phyloP scores from a whole-genome alignment of 2,797 vertebrate genomes.

The Spheniscus humboldti region DNA sequence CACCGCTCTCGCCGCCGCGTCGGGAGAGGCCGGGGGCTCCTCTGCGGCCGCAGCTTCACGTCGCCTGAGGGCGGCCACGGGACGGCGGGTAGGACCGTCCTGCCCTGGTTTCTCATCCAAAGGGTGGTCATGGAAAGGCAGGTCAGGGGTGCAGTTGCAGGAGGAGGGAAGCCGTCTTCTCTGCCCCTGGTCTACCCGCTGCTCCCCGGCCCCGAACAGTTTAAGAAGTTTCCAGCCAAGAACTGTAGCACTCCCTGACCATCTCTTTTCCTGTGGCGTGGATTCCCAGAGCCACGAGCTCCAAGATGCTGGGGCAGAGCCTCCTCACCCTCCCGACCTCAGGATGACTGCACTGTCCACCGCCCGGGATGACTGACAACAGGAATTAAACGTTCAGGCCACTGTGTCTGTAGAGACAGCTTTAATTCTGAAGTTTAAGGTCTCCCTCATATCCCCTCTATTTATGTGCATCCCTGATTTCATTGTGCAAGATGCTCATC shows the following conservation, averaged over 20 bases:
- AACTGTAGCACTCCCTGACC: neutral
- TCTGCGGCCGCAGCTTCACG: neutral
- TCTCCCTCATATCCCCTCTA: no score
- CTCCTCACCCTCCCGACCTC: neutral
- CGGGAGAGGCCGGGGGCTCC: no score
- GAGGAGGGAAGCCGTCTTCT: neutral
- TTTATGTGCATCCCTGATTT: neutral
- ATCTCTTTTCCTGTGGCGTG: rapidly evolving
- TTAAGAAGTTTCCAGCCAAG: neutral
- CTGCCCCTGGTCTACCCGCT: rapidly evolving
- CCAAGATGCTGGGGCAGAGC: no score
- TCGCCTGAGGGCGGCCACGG: neutral
- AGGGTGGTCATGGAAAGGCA: no score
- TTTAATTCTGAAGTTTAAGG: neutral
- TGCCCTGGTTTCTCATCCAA: rapidly evolving
- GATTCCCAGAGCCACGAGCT: neutral
- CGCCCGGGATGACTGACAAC: neutral
- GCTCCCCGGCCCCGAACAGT: neutral
- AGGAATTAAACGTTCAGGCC: neutral
- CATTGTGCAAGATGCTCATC: neutral
- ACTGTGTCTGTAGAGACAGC: neutral
- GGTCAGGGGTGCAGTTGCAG: rapidly evolving
- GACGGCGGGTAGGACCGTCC: neutral
- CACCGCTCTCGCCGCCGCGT: neutral
- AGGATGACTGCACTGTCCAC: no score